phyloP scores from a whole-genome alignment of 2,797 vertebrate genomes.

The Leptodactylus fallax region DNA sequence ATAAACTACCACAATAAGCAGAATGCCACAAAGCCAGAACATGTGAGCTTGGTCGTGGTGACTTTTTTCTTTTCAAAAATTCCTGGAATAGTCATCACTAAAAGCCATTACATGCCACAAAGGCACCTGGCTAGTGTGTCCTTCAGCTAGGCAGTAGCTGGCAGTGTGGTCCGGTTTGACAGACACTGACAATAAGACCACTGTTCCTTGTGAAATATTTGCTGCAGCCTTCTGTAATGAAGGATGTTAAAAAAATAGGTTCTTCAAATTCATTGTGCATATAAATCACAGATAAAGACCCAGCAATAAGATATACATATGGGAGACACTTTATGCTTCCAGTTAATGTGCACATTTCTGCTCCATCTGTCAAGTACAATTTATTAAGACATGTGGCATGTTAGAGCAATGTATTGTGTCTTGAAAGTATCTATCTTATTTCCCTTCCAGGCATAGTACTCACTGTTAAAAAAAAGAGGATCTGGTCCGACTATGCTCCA shows the following conservation, averaged over 20 bases:
- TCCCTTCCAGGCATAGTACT: slow-evolving; percentile 28
- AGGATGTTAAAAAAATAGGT: slow-evolving; percentile 17
- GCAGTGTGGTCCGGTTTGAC: slow-evolving; percentile 19
- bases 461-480: not conserved
- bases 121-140: not conserved
- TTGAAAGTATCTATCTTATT: slow-evolving; percentile 49
- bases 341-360: slow-evolving; percentile 33
- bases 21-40: not conserved
- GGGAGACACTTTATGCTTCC: slow-evolving; percentile 50
- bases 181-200: slow-evolving; percentile 21
- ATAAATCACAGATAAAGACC: slow-evolving; percentile 49
- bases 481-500: not conserved
- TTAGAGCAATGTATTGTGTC: slow-evolving; percentile 35
- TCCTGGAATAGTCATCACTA: not conserved
- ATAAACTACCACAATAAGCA: not conserved
- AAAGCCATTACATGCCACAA: not conserved
- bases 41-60: not conserved
- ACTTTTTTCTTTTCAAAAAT: not conserved
- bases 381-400: slow-evolving; percentile 51
- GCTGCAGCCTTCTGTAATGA: not conserved
- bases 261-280: not conserved
- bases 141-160: not conserved
- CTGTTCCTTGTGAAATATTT: not conserved
- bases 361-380: slow-evolving; percentile 52
- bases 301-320: slow-evolving; percentile 24